phyloP scores from a whole-genome alignment of 2,888 invertebrate genomes.

The Scaptomyza cyrtandrae region DNA sequence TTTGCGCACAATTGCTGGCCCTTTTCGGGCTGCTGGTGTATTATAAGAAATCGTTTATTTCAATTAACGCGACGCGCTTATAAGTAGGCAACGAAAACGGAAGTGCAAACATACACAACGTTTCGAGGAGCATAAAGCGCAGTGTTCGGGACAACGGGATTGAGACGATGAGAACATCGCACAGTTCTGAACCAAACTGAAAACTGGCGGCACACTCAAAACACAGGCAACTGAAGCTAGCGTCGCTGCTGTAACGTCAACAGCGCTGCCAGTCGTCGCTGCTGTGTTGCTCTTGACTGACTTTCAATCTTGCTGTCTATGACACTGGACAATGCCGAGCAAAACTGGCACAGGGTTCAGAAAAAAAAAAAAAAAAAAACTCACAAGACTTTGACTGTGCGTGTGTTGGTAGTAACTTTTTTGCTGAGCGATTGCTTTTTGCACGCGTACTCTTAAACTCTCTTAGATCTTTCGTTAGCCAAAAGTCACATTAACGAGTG shows the following conservation, averaged over 20 bases:
- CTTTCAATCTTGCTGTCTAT: slow-evolving; percentile 54
- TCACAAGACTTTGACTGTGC: slow-evolving; percentile 20
- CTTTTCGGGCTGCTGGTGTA: neutral
- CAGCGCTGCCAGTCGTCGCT: slow-evolving; percentile 28
- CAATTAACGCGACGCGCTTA: slow-evolving; percentile 56
- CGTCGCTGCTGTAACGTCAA: slow-evolving; percentile 25
- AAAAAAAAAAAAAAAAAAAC: slow-evolving; percentile 7
- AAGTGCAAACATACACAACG: slow-evolving; percentile 46
- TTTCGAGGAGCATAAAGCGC: slow-evolving; percentile 19
- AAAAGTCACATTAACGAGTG: slow-evolving; percentile 5
- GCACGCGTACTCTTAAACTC: slow-evolving; percentile 9
- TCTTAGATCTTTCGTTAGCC: slow-evolving; percentile 37
- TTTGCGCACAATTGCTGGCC: slow-evolving; percentile 14
- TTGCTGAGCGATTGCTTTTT: slow-evolving; percentile 37
- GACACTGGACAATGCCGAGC: slow-evolving; percentile 20
- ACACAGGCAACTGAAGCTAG: slow-evolving; percentile 42
- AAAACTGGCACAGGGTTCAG: slow-evolving; percentile 44
- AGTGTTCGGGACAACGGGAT: slow-evolving; percentile 20
- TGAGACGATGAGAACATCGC: slow-evolving; percentile 54
- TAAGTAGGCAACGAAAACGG: slow-evolving; percentile 30
- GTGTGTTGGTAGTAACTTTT: slow-evolving; percentile 25
- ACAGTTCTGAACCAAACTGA: slow-evolving; percentile 76
- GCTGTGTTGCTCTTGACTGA: slow-evolving; percentile 33
- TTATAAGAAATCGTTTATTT: slow-evolving; percentile 31
- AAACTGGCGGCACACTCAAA: slow-evolving; percentile 32